phyloP scores from a whole-genome alignment of 2,797 vertebrate genomes.

The Melanotaenia nigrans region DNA sequence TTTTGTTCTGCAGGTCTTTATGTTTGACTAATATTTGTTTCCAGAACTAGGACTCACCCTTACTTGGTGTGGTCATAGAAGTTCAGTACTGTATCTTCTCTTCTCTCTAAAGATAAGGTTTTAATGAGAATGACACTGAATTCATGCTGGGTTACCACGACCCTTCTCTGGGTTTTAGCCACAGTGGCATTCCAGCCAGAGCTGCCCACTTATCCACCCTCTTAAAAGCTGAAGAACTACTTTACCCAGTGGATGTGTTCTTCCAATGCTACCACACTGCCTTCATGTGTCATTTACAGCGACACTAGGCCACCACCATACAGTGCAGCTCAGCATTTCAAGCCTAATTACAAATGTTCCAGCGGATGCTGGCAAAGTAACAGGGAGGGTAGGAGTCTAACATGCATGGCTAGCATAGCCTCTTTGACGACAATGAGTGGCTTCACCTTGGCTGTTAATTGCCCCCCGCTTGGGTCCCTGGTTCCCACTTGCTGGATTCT shows the following conservation, averaged over 20 bases:
- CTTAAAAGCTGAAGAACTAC: slow-evolving; percentile 29
- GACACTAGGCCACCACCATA: slow-evolving; percentile 47
- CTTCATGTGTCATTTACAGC: slow-evolving; percentile 71
- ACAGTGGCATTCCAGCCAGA: slow-evolving; percentile 45
- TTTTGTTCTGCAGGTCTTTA: slow-evolving; percentile 26
- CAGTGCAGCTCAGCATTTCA: slow-evolving; percentile 60
- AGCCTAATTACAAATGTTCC: slow-evolving; percentile 77
- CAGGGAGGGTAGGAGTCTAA: slow-evolving; percentile 66
- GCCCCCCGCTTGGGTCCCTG: slow-evolving; percentile 69
- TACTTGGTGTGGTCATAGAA: slow-evolving; percentile 82
- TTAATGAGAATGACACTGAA: slow-evolving; percentile 81
- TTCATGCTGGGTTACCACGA: slow-evolving; percentile 75
- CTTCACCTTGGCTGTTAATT: slow-evolving; percentile 82
- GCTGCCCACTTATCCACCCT: slow-evolving; percentile 36
- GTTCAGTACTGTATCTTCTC: slow-evolving; percentile 69
- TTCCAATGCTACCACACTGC: slow-evolving; percentile 14
- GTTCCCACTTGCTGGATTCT: slow-evolving; percentile 64
- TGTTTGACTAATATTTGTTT: slow-evolving; percentile 82
- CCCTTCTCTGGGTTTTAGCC: slow-evolving; percentile 74
- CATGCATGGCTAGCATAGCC: slow-evolving; percentile 73
- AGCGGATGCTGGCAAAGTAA: slow-evolving; percentile 64
- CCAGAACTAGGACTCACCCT: slow-evolving; percentile 79
- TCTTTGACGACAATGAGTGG: slow-evolving; percentile 74
- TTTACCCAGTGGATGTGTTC: slow-evolving; percentile 32
- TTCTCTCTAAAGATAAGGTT: slow-evolving; percentile 67